phyloP scores from a whole-genome alignment of 2,888 invertebrate genomes.

The Chaetogeoica ovagalla region DNA sequence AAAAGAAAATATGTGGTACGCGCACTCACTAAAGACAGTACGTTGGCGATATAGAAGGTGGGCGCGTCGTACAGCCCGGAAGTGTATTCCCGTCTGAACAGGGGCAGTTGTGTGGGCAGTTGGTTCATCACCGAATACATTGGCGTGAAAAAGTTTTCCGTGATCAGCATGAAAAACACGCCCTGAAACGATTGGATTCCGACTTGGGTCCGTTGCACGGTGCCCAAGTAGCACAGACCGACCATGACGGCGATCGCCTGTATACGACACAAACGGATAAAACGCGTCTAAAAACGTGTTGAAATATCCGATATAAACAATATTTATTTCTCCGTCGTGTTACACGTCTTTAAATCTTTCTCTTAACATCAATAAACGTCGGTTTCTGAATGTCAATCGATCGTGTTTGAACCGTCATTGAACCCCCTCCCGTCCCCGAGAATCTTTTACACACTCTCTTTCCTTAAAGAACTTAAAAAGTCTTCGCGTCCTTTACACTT shows the following conservation, averaged over 20 bases:
- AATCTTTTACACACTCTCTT: no score
- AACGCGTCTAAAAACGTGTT: background rate
- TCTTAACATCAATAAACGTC: no score
- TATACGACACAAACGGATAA: conserved; percentile 48
- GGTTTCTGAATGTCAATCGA: no score
- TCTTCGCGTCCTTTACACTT: no score
- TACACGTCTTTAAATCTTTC: no score
- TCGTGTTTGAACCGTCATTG: no score
- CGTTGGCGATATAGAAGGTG: conserved; percentile 78
- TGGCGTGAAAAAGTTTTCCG: conserved; percentile 87
- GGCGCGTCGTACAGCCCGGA: conserved; percentile 81
- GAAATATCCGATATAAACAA: no score
- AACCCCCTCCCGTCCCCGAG: no score
- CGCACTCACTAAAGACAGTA: conserved; percentile 75
- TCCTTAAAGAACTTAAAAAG: no score
- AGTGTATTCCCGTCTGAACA: conserved; percentile 78
- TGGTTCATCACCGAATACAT: conserved; percentile 87
- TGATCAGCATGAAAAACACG: conserved; percentile 81
- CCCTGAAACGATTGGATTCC: conserved; percentile 89
- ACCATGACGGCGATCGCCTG: conserved; percentile 72
- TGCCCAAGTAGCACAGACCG: conserved; percentile 82
- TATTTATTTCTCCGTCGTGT: background rate
- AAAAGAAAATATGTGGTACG: no score
- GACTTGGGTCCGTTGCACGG: conserved; percentile 71
- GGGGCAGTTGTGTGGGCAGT: conserved; percentile 78